Evolutionary conservation across 2,888 invertebrate genomes (phyloP).

Genomic region (Amphiduros pacificus): DNA sequence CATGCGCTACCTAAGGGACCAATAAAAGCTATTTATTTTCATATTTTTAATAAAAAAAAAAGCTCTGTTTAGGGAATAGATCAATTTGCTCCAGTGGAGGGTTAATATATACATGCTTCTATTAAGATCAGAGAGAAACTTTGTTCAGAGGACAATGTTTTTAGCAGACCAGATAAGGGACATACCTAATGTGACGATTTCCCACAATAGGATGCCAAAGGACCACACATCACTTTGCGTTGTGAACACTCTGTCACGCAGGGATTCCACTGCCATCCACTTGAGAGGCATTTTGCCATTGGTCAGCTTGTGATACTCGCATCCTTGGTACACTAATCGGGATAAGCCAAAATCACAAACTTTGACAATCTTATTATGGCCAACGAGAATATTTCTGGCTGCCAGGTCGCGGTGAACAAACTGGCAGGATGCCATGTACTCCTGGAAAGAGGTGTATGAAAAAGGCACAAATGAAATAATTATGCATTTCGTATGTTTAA

Average conservation of each 20-base stretch:
- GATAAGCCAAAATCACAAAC: slow-evolving; percentile 84
- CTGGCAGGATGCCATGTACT: slow-evolving; percentile 77
- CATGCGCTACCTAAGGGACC: not conserved
- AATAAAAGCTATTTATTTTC: not conserved
- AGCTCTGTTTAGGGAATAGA: not conserved
- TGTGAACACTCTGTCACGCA: slow-evolving; percentile 73
- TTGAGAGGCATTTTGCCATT: slow-evolving; percentile 56
- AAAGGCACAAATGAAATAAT: too few species aligned
- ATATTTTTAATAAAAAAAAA: not conserved
- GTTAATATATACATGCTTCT: not conserved
- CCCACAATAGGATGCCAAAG: slow-evolving; percentile 84
- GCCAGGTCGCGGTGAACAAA: slow-evolving; percentile 89
- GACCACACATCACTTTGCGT: slow-evolving; percentile 86
- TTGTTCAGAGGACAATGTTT: too few species aligned
- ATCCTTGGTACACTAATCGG: slow-evolving; percentile 80
- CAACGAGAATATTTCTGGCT: slow-evolving; percentile 75
- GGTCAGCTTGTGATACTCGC: slow-evolving; percentile 72
- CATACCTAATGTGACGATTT: slow-evolving; percentile 79
- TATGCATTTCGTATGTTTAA: too few species aligned
- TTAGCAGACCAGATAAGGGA: too few species aligned
- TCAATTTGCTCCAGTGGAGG: not conserved
- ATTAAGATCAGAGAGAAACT: too few species aligned
- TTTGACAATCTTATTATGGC: slow-evolving; percentile 45
- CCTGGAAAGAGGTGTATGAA: slow-evolving; percentile 66
- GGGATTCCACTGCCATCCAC: slow-evolving; percentile 58